Conservation (phyloP, 2,888 invertebrate genomes). For the Mallateleia sp. region DNA sequence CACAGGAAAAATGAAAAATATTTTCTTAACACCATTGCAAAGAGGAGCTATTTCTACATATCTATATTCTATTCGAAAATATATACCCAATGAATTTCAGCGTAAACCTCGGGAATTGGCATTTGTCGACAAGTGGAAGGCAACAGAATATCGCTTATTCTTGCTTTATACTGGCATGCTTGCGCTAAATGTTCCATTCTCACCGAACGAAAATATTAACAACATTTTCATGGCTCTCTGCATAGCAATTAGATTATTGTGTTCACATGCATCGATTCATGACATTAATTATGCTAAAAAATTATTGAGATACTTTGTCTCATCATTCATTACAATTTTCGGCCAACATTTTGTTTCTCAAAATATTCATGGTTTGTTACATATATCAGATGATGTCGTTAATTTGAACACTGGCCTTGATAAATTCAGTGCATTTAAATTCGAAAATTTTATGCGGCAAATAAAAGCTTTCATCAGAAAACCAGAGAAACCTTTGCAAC, state of each 20-base stretch:
- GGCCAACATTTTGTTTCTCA: conserved; percentile 53
- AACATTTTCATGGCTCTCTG: conserved; percentile 41
- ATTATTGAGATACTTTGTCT: conserved; percentile 37
- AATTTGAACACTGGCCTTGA: conserved; percentile 31
- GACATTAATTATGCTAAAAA: conserved; percentile 40
- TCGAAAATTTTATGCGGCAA: conserved; percentile 58
- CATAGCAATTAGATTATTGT: conserved; percentile 38
- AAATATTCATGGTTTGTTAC: conserved; percentile 56
- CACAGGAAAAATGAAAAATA: not conserved
- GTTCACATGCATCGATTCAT: not conserved
- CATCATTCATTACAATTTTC: conserved; percentile 24
- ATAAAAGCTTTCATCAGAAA: conserved; percentile 47
- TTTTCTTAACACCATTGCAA: not conserved
- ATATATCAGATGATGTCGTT: conserved; percentile 50
- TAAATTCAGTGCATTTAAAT: conserved; percentile 54
- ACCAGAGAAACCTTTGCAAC: conserved; percentile 47
- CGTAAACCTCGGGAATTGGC: conserved; percentile 38
- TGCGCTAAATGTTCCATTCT: conserved; percentile 16
- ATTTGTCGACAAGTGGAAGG: conserved; percentile 47
- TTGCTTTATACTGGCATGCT: conserved; percentile 48
- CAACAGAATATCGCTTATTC: conserved; percentile 60
- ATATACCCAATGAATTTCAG: conserved; percentile 43
- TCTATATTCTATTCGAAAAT: conserved; percentile 22
- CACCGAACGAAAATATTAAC: not conserved
- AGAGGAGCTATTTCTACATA: conserved; percentile 8